Conservation (phyloP, 2,797 vertebrate species). For the Danio kyathit region DNA sequence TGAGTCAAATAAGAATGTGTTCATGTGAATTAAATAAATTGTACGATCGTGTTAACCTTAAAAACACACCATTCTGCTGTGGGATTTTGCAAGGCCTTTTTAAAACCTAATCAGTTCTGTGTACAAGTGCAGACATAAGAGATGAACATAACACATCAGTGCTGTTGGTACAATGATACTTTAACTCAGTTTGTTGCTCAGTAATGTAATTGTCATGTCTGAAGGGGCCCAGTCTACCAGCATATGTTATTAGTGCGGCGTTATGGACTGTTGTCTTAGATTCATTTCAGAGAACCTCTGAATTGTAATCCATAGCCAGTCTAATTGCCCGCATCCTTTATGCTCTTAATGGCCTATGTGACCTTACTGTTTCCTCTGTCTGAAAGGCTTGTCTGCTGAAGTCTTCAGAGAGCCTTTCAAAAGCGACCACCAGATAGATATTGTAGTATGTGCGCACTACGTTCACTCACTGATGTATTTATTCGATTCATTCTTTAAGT, state of each 20-base stretch:
- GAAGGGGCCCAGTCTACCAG: conserved; percentile 12
- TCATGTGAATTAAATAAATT: too few species aligned
- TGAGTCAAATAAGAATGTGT: too few species aligned
- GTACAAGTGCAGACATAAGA: neutral
- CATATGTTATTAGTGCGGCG: conserved; percentile 38
- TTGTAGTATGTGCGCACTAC: conserved; percentile 50
- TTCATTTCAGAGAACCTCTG: conserved; percentile 67
- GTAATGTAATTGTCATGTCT: conserved; percentile 35
- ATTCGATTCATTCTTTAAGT: conserved; percentile 34
- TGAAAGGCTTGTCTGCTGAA: conserved; percentile 70
- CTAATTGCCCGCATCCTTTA: conserved; percentile 75
- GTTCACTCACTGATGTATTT: conserved; percentile 64
- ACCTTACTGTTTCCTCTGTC: conserved; percentile 67
- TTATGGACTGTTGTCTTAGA: conserved; percentile 63
- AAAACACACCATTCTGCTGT: neutral
- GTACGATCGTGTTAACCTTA: too few species aligned
- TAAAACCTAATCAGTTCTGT: neutral
- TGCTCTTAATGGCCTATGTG: conserved; percentile 65
- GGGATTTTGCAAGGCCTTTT: neutral
- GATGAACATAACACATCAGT: conserved; percentile 6
- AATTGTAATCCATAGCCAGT: conserved; percentile 74
- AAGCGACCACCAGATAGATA: conserved; percentile 55
- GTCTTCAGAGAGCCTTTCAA: conserved; percentile 51
- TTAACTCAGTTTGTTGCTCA: conserved; percentile 40
- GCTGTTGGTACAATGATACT: conserved; percentile 36